phyloP scores from a whole-genome alignment of 2,797 vertebrate genomes.

The Geotrypetes seraphini region DNA sequence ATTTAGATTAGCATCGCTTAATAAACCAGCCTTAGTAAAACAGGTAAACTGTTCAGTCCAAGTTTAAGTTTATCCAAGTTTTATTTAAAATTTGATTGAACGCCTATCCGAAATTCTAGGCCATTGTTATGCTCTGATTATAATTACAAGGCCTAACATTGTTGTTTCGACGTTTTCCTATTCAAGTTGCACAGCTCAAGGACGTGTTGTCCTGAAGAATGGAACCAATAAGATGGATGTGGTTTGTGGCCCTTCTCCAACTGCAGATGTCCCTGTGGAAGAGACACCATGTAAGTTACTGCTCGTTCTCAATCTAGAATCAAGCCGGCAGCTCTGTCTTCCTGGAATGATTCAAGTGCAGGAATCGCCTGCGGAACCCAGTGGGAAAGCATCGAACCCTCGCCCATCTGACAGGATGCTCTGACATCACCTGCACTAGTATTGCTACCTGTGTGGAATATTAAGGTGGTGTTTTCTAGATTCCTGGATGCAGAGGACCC shows the following conservation, averaged over 20 bases:
- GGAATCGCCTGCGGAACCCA: background rate
- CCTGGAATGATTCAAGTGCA: background rate
- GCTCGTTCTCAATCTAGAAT: too few species aligned
- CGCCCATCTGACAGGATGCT: background rate
- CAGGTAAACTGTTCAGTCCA: too few species aligned
- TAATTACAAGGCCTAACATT: background rate
- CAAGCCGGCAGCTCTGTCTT: background rate
- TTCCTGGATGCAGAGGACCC: too few species aligned
- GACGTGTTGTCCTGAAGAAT: conserved; percentile 10
- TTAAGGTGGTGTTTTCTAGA: background rate
- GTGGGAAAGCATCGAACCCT: background rate
- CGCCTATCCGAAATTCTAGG: too few species aligned
- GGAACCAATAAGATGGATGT: conserved; percentile 41
- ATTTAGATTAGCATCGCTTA: too few species aligned
- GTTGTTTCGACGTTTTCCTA: background rate
- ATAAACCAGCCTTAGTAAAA: too few species aligned
- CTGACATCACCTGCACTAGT: too few species aligned
- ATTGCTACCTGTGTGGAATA: too few species aligned
- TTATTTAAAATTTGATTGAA: too few species aligned
- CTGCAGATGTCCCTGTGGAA: background rate
- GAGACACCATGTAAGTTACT: conserved; percentile 19
- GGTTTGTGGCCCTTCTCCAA: conserved; percentile 11
- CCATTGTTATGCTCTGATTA: too few species aligned
- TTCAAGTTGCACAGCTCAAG: conserved; percentile 19
- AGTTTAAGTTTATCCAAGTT: too few species aligned